Evolutionary conservation across 2,888 invertebrate species (phyloP).

Genomic region (Aplocera efformata): DNA sequence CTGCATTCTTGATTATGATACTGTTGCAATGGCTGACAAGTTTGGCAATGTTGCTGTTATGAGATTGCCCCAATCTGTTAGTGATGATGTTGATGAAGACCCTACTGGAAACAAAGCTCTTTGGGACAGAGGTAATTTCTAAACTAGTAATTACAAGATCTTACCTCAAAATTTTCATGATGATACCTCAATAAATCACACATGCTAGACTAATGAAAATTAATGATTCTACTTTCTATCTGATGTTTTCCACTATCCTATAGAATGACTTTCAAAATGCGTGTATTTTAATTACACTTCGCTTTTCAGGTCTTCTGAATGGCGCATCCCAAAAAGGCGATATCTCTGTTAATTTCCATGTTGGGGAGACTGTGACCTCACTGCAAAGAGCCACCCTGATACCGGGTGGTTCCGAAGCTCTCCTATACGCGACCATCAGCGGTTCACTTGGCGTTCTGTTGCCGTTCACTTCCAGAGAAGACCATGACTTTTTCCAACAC

Average conservation of each 20-base stretch:
- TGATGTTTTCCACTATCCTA: constrained; percentile 30
- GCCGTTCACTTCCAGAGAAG: constrained; percentile 97
- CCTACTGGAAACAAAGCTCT: constrained; percentile 98
- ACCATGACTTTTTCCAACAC: constrained; percentile 99
- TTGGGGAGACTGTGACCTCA: constrained; percentile 98
- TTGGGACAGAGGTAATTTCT: constrained; percentile 89
- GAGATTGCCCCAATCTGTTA: constrained; percentile 92
- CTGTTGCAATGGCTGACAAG: constrained; percentile 97
- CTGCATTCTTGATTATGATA: constrained; percentile 96
- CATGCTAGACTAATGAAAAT: constrained; percentile 80
- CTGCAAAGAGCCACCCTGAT: constrained; percentile 97
- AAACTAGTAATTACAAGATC: neutral
- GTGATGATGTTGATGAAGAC: constrained; percentile 99
- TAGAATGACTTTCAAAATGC: neutral
- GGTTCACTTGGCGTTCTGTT: constrained; percentile 96
- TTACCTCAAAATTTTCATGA: constrained; percentile 36
- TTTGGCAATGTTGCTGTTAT: constrained; percentile 98
- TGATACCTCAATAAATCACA: constrained; percentile 65
- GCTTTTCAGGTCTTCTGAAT: constrained; percentile 88
- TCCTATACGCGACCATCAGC: constrained; percentile 97
- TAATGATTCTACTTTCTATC: constrained; percentile 60
- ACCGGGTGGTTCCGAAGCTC: constrained; percentile 97
- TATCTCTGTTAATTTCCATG: constrained; percentile 94
- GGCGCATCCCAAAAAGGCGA: constrained; percentile 99
- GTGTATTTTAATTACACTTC: neutral